A percentile compares a stretch with the other conserved stretches of the same genome.
These are phyloP conservation scores for Acleris emargana DNA, from an alignment of 2,888 invertebrate species.

Conservation along the genomic window DNA sequence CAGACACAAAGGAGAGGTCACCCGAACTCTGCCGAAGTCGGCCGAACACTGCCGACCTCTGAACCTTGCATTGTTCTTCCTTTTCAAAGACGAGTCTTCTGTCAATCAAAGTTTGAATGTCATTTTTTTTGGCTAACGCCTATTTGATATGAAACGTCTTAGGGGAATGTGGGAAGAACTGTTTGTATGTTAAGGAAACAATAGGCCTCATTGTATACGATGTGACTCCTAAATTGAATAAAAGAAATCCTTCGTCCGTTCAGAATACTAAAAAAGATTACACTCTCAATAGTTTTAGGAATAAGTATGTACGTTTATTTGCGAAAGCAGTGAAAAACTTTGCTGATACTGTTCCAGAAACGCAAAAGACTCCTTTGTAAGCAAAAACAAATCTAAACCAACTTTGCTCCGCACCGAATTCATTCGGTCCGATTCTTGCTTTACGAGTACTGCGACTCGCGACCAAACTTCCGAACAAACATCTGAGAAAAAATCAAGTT, in stretches of 20 bases:
- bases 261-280: not conserved
- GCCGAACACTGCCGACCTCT: constrained; percentile 48
- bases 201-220: constrained; percentile 21
- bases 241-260: not conserved
- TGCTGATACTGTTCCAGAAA: constrained; percentile 14
- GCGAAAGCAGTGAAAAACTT: constrained; percentile 8
- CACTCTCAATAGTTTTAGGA: too few relatives aligned
- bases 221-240: constrained; percentile 1
- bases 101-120: constrained; percentile 60
- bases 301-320: not conserved
- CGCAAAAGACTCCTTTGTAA: constrained; percentile 6
- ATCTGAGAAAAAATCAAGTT: constrained; percentile 41
- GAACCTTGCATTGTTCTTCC: constrained; percentile 47
- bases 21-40: constrained; percentile 42
- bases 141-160: constrained; percentile 53
- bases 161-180: constrained; percentile 44
- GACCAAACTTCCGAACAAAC: constrained; percentile 39
- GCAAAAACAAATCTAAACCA: constrained; percentile 27
- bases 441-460: constrained; percentile 37
- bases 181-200: constrained; percentile 35
- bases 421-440: constrained; percentile 41
- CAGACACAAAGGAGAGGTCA: constrained; percentile 45
- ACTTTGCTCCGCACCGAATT: constrained; percentile 14
- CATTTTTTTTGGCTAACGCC: constrained; percentile 56
- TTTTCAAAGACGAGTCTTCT: constrained; percentile 46